phyloP scores from a whole-genome alignment of 2,113 vertebrate species.

The Heloderma charlesbogerti region DNA sequence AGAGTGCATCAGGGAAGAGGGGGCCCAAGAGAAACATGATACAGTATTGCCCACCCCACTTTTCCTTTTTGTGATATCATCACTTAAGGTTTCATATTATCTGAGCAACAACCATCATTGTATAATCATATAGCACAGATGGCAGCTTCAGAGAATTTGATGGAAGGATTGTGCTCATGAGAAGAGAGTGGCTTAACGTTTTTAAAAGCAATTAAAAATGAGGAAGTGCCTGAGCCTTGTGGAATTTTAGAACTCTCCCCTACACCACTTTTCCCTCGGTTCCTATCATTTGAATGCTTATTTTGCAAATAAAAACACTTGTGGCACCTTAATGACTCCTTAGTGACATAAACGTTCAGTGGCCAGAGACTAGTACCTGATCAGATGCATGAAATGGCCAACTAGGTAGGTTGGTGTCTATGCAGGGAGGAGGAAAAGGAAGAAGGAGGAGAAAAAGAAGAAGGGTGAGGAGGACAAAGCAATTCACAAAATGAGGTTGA shows the following conservation, averaged over 20 bases:
- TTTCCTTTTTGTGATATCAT: not conserved
- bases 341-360: not conserved
- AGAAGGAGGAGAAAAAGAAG: not conserved
- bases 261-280: not conserved
- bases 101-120: not conserved
- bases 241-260: not conserved
- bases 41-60: too few species aligned
- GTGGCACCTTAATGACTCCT: not conserved
- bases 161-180: not conserved
- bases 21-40: too few species aligned
- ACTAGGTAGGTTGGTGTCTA: not conserved
- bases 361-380: not conserved
- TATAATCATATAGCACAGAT: conserved; percentile 5
- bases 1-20: too few species aligned
- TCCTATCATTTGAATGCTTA: conserved; percentile 14
- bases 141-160: not conserved
- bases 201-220: not conserved
- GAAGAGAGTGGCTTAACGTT: not conserved
- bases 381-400: not conserved
- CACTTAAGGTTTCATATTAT: not conserved
- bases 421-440: not conserved
- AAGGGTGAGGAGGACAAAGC: too few species aligned
- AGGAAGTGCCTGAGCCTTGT: not conserved
- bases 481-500: not conserved
- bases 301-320: conserved; percentile 10